A percentile compares a stretch with the other conserved stretches of the same genome.
phyloP scores from a whole-genome alignment of 2,113 vertebrate species.

The Arenaria interpres region DNA sequence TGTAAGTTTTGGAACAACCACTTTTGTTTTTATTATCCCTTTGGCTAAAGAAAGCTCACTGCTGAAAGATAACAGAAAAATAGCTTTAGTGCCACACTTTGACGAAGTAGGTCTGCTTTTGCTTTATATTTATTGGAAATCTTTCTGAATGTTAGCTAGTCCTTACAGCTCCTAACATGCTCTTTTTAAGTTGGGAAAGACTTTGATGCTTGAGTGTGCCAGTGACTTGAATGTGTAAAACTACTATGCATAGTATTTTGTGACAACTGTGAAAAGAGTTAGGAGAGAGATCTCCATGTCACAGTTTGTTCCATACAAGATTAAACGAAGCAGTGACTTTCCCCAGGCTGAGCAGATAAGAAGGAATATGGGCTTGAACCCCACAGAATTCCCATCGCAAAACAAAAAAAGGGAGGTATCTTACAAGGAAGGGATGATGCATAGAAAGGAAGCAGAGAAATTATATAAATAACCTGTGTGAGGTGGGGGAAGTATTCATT shows the following conservation, averaged over 20 bases:
- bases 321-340: neutral
- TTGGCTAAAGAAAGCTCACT: neutral
- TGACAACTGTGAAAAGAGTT: neutral
- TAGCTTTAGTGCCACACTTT: neutral
- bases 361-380: neutral
- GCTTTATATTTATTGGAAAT: neutral
- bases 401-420: neutral
- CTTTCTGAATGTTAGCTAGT: neutral
- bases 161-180: neutral
- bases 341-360: neutral
- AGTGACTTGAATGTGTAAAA: neutral
- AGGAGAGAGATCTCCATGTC: neutral
- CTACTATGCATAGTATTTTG: neutral
- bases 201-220: neutral
- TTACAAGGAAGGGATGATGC: neutral
- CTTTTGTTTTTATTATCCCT: neutral
- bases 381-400: accelerated
- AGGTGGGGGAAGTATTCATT: neutral
- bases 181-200: neutral
- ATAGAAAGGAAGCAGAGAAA: neutral
- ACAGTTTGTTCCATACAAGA: neutral
- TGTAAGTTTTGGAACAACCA: neutral
- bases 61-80: neutral
- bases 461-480: neutral
- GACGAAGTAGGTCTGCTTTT: neutral